Percentiles rank a stretch among this genome's conserved stretches.
Conservation (phyloP, 2,797 vertebrate species). For the Fistularia commersonii region DNA sequence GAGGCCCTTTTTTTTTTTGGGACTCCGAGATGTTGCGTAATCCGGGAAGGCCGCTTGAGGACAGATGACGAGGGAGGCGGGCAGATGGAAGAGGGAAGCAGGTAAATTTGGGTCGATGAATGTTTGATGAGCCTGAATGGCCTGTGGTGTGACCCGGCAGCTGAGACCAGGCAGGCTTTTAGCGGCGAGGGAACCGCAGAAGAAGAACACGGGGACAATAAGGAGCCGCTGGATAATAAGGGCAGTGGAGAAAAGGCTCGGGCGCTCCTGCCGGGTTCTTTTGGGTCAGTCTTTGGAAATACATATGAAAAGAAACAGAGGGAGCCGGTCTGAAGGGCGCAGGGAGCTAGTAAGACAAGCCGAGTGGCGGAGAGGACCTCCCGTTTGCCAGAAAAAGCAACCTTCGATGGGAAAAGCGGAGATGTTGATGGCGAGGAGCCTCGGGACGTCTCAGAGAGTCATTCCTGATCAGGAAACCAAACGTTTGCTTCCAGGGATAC, state of each 20-base stretch:
- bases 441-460: conserved; percentile 26
- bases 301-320: conserved; percentile 43
- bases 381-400: conserved; percentile 67
- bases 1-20: conserved; percentile 15
- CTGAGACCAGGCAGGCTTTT: conserved; percentile 49
- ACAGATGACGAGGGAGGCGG: conserved; percentile 7
- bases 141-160: conserved; percentile 56
- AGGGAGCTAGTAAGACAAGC: no score
- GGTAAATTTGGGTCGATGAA: conserved; percentile 63
- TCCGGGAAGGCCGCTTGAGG: conserved; percentile 11
- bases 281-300: conserved; percentile 51
- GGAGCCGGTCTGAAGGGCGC: no score
- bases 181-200: conserved; percentile 39
- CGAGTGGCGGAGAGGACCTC: conserved; percentile 53
- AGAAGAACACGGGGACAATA: conserved; percentile 1
- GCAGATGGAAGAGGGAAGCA: conserved; percentile 15
- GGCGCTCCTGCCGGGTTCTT: neutral
- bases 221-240: neutral
- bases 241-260: neutral
- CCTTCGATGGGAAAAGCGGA: conserved; percentile 52
- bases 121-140: conserved; percentile 76
- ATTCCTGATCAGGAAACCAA: no score
- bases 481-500: no score
- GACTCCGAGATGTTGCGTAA: conserved; percentile 19
- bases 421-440: no score